Evolutionary conservation across 2,113 vertebrate genomes (phyloP), one percentile per base, ranked within the genome.

Genomic region (Microtus pennsylvanicus): DNA sequence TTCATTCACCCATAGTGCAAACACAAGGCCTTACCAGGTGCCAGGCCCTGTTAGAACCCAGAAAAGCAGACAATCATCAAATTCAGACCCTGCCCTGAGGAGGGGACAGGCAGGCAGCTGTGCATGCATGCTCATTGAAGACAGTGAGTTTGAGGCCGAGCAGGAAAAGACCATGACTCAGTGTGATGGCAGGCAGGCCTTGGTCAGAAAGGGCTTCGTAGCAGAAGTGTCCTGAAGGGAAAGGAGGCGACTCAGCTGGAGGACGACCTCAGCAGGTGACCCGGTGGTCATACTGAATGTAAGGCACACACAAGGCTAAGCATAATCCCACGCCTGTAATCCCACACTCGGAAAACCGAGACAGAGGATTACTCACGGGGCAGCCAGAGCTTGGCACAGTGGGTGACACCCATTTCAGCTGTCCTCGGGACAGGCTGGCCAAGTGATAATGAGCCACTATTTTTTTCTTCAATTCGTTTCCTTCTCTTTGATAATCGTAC

Each of bases 81-180:
- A 22, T 1, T 3, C 16, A 35, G 33, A 28, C 5, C 5, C 38
- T 8, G 10, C 24, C 90, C 61, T 42, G 11, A 45, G 93, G 96
- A 96, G 45, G 90, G 75, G 26, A 13, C 22, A 16, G 65, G 19
- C 1, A 4, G 45, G 52, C 6, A 16, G 7, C 28, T 24, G 67
- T 1, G 58, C 45, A 22, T 35, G 9, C 58, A 3, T 0, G 0
- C 0, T 52, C 2, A 87, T 1, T 0, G 0, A 0, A 76, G 1
- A 14, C 16, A 70, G 55, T 6, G 21, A 10, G 47, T 13, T 13
- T 16, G 65, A 69, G 75, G 45, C 88, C 35, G 72, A 16, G 5
- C 11, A 3, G 50, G 77, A 42, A 33, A 13, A 28, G 45, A 55
- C 11, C 24, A 5, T 5, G 24, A 3, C 0, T 45, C 61, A 45